A percentile compares a stretch with the other conserved stretches of the same genome.
Conservation (phyloP, 2,888 invertebrate species). For the Nudaria mundana region DNA sequence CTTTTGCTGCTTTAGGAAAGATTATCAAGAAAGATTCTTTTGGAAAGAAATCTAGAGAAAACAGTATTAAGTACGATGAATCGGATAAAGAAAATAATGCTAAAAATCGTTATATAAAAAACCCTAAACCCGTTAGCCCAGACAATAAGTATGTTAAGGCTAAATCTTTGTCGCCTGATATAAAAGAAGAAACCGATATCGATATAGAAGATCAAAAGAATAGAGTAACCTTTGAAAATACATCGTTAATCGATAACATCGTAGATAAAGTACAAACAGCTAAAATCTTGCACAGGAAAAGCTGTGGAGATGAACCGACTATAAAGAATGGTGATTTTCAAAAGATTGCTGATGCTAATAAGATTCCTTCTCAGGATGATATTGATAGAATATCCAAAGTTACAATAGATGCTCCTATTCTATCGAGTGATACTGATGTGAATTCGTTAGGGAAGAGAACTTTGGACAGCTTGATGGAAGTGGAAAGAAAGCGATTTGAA, state of each 20-base stretch:
- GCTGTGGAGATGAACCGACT: slow-evolving; percentile 73
- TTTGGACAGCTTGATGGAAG: slow-evolving; percentile 92
- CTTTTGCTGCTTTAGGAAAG: slow-evolving; percentile 73
- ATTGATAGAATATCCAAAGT: slow-evolving; percentile 94
- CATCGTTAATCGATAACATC: slow-evolving; percentile 15
- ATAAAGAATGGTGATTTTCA: slow-evolving; percentile 48
- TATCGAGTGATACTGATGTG: slow-evolving; percentile 84
- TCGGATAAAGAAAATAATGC: slow-evolving; percentile 36
- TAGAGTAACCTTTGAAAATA: slow-evolving; percentile 29
- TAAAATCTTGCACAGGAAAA: slow-evolving; percentile 63
- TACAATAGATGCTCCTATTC: slow-evolving; percentile 90
- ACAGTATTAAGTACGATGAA: slow-evolving; percentile 47
- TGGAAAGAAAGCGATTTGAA: slow-evolving; percentile 92
- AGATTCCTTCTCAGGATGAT: slow-evolving; percentile 90
- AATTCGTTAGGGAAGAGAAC: slow-evolving; percentile 87
- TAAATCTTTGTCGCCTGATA: slow-evolving; percentile 67
- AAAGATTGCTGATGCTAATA: slow-evolving; percentile 62
- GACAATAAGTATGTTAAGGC: slow-evolving; percentile 74
- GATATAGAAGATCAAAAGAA: slow-evolving; percentile 21
- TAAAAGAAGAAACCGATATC: slow-evolving; percentile 43
- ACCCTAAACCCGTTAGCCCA: slow-evolving; percentile 47
- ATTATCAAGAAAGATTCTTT: slow-evolving; percentile 77
- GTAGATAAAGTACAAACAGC: slow-evolving; percentile 14
- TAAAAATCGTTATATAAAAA: slow-evolving; percentile 69
- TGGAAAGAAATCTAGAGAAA: slow-evolving; percentile 56